Base-by-base conservation (phyloP, 2,888 invertebrate genomes). In the Sminthurinus aureus region DNA sequence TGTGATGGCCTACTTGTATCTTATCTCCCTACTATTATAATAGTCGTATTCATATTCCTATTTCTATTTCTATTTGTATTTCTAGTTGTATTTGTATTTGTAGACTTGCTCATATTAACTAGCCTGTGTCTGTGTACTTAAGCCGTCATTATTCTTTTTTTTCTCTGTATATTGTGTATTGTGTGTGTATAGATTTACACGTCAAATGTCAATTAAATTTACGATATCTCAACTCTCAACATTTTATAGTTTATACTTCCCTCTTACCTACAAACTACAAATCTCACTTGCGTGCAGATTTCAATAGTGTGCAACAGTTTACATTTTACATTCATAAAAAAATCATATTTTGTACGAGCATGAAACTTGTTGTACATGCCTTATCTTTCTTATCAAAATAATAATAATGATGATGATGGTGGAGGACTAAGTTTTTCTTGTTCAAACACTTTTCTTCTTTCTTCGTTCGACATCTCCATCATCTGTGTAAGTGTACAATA, bases 1-100 rank as follows among this genome's bases (percentile, higher is more conserved):
- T 78, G 58, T 66, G 78, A 78, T 78, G 78, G 58, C 78, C 78
- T 78, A 78, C 78, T 78, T 52, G 52, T 26, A 13, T 71, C 24
- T 20, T 71, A n/a, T n/a, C 22, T 11, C 4, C 9, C 0, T 69
- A 20, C n/a, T 69, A 11, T 64, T 64, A 69, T 69, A 20, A 64
- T 13, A 2, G n/a, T n/a, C n/a, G 64, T 64, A n/a, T n/a, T 18
- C n/a, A 18, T 22, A 12, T 69, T 20, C 20, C 69, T 22, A 15
- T 69, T 20, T 22, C 69, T 22, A 15, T 69, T 20, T 69, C 8
- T 22, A 3, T 22, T 20, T 69, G 24, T 26, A 24, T 26, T 71
- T 71, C 26, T 13, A 24, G 3, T 24, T 22, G n/a, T 15, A n/a
- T n/a, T 67, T 15, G 11, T 22, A n/a, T 20, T 2, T 6, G 0